Base-by-base conservation (phyloP, 2,797 vertebrate genomes). In the Xerus rutilus region DNA sequence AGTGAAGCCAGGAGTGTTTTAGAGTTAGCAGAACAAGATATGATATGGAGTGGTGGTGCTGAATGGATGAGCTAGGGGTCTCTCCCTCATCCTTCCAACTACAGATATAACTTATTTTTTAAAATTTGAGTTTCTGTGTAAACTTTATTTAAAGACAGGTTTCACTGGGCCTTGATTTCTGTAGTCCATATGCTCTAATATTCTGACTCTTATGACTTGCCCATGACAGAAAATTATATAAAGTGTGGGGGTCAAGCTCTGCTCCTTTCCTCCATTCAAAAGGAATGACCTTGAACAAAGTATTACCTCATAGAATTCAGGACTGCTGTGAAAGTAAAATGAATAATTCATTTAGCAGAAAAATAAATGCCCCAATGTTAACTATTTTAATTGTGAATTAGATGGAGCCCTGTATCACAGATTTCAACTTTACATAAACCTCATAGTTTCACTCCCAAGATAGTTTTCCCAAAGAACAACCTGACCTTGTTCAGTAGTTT, bases 11-110 rank as follows among this genome's bases (percentile, higher is more conserved):
- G 12, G 9, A 17, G 5, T 54, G 20, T 25, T 54, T 13, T 14
- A 4, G 28, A 21, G 13, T 87, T 9, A 25, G 64, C 12, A 65
- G 62, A 74, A 59, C 2, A 30, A 32, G 49, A 28, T 0, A 1
- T 20, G 14, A 15, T 32, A 65, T 6, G 3, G 0, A 43, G 1
- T 32, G 35, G 21, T n/a, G 0, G 0, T 62, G n/a, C 28, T 25
- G 57, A 77, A 35, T 7, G 25, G 79, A 4, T 11, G 7, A 72
- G 7, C 35, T 9, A 2, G 54, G 45, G 59, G 5, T 32, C 25
- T 45, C 20, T 39, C 43, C 30, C 3, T 86, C 18, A 30, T 21
- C n/a, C 15, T 72, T 45, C 47, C 11, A 32, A 49, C 32, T 30
- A 35, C 86, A 59, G 57, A 39, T 8, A 5, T n/a, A n/a, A 10